A percentile compares a stretch with the other conserved stretches of the same genome.
Conservation (phyloP, 2,113 vertebrate species). For the Bettongia penicillata region DNA sequence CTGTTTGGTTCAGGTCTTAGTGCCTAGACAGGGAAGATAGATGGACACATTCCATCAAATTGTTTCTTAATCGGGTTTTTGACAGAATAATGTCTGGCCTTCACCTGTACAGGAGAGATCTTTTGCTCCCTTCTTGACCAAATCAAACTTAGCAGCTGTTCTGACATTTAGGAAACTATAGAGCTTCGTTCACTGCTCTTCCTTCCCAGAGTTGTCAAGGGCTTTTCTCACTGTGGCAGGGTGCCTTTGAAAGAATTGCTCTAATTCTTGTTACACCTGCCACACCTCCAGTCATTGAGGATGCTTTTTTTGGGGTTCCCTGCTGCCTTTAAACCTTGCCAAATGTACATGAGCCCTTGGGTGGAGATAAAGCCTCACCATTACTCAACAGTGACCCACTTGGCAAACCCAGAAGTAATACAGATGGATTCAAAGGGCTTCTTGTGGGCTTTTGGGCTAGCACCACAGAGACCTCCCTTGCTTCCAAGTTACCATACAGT, state of each 20-base stretch:
- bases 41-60: conserved; percentile 35
- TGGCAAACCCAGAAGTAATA: conserved; percentile 47
- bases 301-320: conserved; percentile 36
- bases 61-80: conserved; percentile 30
- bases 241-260: conserved; percentile 22
- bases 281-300: conserved; percentile 32
- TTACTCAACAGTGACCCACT: conserved; percentile 65
- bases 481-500: background rate
- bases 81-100: conserved; percentile 25
- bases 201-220: background rate
- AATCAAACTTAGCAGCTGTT: background rate
- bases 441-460: background rate
- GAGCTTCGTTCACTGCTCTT: background rate
- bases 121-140: conserved; percentile 10
- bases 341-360: conserved; percentile 37
- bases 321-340: conserved; percentile 31
- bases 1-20: conserved; percentile 50
- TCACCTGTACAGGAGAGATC: background rate
- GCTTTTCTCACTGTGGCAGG: background rate
- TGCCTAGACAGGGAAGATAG: conserved; percentile 27
- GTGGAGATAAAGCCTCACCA: conserved; percentile 26
- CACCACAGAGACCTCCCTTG: background rate
- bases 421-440: conserved; percentile 14
- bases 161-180: background rate
- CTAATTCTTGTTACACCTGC: conserved; percentile 41